Base-by-base conservation (phyloP, 2,888 invertebrate species). In the Copidosoma aretas region DNA sequence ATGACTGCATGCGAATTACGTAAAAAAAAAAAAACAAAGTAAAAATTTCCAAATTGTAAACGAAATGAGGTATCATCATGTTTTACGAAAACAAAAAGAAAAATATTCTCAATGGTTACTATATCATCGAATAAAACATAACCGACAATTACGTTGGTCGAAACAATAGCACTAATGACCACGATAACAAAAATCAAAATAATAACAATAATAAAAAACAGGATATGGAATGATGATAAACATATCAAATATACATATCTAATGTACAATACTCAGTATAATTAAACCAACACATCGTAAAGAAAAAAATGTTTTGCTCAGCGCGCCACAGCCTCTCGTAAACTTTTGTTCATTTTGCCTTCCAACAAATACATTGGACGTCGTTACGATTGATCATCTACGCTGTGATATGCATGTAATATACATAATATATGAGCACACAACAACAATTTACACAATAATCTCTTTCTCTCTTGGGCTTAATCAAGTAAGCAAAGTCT, bases 1-100 rank as follows among this genome's bases (percentile, higher is more conserved):
- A 73, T 75, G 4, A 32, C 32, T 72, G 70, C 79, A 78, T 78
- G 77, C 78, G 74, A 76, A 71, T 70, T 74, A 74, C 73, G 72
- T 73, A 70, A 62, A 57, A 39, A 66, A 21, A 39, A 57, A 73
- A 72, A 70, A 71, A 39, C 62, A 21, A 39, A 57, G 73, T 71
- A 70, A 71, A 60, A 65, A 67, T 69, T 68, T 56, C 39, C 66
- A 60, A 67, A 60, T 62, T 63, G 66, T 58, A 58, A 60, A 53
- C 32, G 51, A 60, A 59, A 59, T 19, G 17, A 15, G 46, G 39
- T n/a, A n/a, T n/a, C 39, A 19, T 51, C n/a, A 52, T 46, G 24
- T 49, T 57, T 56, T 24, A 22, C 21, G 17, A 22, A 19, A 14
- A 43, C n/a, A 10, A 56, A 63, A 54, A 17, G 25, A 56, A 39